A percentile compares a stretch with the other conserved stretches of the same genome.
phyloP scores from a whole-genome alignment of 2,888 invertebrate species.

The Isoperla grammatica region DNA sequence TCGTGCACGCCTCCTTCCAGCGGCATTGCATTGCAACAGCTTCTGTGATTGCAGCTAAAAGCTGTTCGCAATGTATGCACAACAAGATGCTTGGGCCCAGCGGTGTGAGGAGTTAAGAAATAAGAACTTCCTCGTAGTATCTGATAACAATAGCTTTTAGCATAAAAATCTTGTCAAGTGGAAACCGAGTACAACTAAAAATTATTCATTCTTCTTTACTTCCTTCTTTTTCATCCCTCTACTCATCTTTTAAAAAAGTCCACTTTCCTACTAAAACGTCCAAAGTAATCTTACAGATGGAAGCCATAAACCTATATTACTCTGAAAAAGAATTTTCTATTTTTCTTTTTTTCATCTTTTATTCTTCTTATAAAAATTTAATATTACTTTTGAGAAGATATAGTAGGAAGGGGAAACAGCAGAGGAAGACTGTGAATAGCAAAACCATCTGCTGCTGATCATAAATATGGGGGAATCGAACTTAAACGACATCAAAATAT shows the following conservation, averaged over 20 bases:
- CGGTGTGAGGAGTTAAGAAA: not conserved
- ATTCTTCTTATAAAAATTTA: constrained; percentile 46
- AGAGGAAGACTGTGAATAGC: constrained; percentile 32
- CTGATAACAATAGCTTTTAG: constrained; percentile 42
- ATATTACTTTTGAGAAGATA: constrained; percentile 43
- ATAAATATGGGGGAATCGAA: constrained; percentile 22
- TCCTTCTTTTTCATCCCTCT: constrained; percentile 33
- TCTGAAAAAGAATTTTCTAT: constrained; percentile 45
- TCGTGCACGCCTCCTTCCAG: too few relatives aligned
- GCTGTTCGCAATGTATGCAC: too few relatives aligned
- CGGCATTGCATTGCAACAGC: too few relatives aligned
- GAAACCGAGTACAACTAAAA: constrained; percentile 11
- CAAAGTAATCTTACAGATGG: constrained; percentile 48
- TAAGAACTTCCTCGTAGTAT: constrained; percentile 33
- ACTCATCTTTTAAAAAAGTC: constrained; percentile 38
- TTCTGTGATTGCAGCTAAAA: too few relatives aligned
- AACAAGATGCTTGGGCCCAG: too few relatives aligned
- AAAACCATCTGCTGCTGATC: constrained; percentile 32
- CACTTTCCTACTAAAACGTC: constrained; percentile 46
- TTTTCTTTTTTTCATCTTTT: constrained; percentile 40
- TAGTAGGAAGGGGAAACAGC: constrained; percentile 32
- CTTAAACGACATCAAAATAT: constrained; percentile 20
- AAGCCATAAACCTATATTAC: constrained; percentile 48
- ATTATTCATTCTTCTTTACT: constrained; percentile 14
- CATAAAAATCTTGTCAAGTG: constrained; percentile 30